Conservation (phyloP, 2,888 invertebrate genomes). For the Agonopterix arenella region DNA sequence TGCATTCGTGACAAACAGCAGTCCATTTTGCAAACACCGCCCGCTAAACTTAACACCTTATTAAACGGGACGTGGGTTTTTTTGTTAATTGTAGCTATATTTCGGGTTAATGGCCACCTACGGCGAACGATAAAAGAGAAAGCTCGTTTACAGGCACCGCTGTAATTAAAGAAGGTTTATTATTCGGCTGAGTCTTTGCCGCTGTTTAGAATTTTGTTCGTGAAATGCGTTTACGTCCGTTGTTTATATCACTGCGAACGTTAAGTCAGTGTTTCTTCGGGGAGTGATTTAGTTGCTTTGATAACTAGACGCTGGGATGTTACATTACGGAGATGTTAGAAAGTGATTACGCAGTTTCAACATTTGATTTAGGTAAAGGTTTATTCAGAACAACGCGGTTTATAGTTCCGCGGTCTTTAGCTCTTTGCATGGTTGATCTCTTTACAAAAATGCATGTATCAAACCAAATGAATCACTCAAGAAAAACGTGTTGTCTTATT, state of each 20-base stretch:
- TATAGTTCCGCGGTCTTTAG: too few relatives aligned
- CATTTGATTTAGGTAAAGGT: too few relatives aligned
- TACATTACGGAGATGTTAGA: neutral
- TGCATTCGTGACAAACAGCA: slow-evolving; percentile 45
- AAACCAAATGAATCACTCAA: too few relatives aligned
- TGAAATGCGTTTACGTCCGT: neutral
- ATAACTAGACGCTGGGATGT: neutral
- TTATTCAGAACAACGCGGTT: too few relatives aligned
- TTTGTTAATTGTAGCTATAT: slow-evolving; percentile 70
- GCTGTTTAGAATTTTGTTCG: neutral
- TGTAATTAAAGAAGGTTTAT: slow-evolving; percentile 64
- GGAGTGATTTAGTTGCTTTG: too few relatives aligned
- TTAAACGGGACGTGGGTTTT: slow-evolving; percentile 61
- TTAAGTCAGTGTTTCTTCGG: neutral
- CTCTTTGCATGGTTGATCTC: too few relatives aligned
- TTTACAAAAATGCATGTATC: too few relatives aligned
- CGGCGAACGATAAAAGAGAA: slow-evolving; percentile 59
- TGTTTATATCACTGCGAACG: neutral
- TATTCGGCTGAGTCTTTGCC: slow-evolving; percentile 39
- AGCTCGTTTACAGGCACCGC: slow-evolving; percentile 45
- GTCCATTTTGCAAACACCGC: slow-evolving; percentile 51
- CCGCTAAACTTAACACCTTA: slow-evolving; percentile 66
- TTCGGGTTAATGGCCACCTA: slow-evolving; percentile 63
- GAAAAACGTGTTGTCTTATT: too few relatives aligned
- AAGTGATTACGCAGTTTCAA: too few relatives aligned